Evolutionary conservation across 2,113 vertebrate genomes (phyloP), one percentile per base, ranked within the genome.

Genomic region (Phylloscopus trochiloides): DNA sequence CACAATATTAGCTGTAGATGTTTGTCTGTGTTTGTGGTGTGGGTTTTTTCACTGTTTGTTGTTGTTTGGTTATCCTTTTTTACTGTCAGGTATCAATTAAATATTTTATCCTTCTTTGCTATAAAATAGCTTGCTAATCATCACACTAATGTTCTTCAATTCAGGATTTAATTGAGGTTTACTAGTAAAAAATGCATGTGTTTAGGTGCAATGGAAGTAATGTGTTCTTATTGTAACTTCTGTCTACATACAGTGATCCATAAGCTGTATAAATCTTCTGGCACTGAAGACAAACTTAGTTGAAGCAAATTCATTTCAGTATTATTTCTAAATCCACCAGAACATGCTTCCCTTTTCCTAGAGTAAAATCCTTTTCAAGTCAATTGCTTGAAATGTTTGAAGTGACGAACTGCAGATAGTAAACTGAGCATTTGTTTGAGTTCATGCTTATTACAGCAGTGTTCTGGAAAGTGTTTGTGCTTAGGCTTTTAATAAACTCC

Each of bases 401-500:
- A 97, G 97, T 96, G 96, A 97, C 17, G 2, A 97, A 98, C 79
- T 85, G 87, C 96, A 97, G 97, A 97, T 96, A 98, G 97, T 93
- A 97, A 96, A 95, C 52, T 47, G 90, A 96, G 94, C 79, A 65
- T 97, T 97, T 95, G 92, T 97, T 97, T 93, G 92, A 95, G 96
- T 97, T 97, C 94, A 91, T 92, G 95, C 92, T 96, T 97, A 95
- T 97, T 98, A 94, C 83, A 94, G 88, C 88, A 89, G 66, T 75
- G 94, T 72, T 98, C 97, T 98, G 97, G 93, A 97, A 98, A 97
- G 91, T 78, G 89, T 91, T 91, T 95, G 94, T 96, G 91, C 93
- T 98, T 96, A 97, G 96, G 96, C 95, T 96, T 97, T 97, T 96
- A 97, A 96, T 97, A 98, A 97, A 97, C 91, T 96, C 78, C 92